phyloP scores from a whole-genome alignment of 2,888 invertebrate species.

The Eilema sororculum region DNA sequence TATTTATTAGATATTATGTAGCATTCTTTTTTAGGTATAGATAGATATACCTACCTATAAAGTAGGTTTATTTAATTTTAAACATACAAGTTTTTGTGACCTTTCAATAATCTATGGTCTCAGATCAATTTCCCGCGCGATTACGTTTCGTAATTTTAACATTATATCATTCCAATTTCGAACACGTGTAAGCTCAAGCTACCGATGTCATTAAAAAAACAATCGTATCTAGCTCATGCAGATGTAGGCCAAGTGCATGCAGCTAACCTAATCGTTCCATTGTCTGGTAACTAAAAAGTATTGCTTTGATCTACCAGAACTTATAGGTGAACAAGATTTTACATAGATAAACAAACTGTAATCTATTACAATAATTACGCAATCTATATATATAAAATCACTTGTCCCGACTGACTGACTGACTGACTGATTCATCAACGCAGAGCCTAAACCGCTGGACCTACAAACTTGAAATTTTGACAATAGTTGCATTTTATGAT shows the following conservation, averaged over 20 bases:
- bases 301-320: constrained; percentile 37
- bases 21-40: too few species aligned
- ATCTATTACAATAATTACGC: constrained; percentile 23
- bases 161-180: neutral
- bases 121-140: too few species aligned
- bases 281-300: constrained; percentile 30
- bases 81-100: too few species aligned
- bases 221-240: constrained; percentile 16
- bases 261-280: constrained; percentile 36
- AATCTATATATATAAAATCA: constrained; percentile 11
- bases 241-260: constrained; percentile 56
- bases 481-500: too few species aligned
- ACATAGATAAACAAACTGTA: constrained; percentile 12
- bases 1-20: too few species aligned
- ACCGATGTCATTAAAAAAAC: constrained; percentile 24
- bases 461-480: too few species aligned
- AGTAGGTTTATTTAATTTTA: too few species aligned
- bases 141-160: neutral
- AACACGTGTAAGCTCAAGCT: constrained; percentile 15
- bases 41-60: too few species aligned
- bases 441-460: too few species aligned
- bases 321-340: constrained; percentile 34
- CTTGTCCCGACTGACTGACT: too few species aligned
- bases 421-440: too few species aligned
- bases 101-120: too few species aligned